Evolutionary conservation across 2,113 vertebrate species (phyloP).

Genomic region (Callaeas wilsoni): DNA sequence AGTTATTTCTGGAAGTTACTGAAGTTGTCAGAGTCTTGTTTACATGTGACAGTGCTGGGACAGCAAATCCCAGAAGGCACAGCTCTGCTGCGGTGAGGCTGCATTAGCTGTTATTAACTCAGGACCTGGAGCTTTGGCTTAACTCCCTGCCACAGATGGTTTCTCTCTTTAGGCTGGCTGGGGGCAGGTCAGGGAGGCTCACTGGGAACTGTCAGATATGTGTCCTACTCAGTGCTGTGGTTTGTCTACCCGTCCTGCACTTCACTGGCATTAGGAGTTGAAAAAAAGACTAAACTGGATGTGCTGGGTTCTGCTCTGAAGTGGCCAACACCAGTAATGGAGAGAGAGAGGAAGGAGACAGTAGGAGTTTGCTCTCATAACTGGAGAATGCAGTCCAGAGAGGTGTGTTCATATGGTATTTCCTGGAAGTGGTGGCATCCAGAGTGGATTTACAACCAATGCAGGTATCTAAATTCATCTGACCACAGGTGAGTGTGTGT

Average conservation of each 20-base stretch:
- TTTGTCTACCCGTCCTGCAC: not conserved
- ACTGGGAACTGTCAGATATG: not conserved
- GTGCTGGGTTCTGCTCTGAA: not conserved
- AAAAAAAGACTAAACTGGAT: not conserved
- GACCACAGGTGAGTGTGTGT: not conserved
- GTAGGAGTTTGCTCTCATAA: not conserved
- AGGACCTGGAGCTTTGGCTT: not conserved
- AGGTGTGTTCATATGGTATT: not conserved
- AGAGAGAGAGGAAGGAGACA: not conserved
- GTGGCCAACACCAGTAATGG: not conserved
- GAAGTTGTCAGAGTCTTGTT: not conserved
- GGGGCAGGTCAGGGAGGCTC: not conserved
- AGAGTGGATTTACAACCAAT: not conserved
- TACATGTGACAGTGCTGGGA: not conserved
- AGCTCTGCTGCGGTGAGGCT: not conserved
- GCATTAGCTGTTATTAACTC: not conserved
- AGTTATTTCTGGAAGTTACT: not conserved
- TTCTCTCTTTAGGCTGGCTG: not conserved
- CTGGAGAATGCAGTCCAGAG: not conserved
- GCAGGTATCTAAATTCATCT: not conserved
- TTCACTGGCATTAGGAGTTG: not conserved
- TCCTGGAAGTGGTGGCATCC: not conserved
- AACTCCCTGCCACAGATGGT: not conserved
- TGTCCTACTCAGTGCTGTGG: not conserved
- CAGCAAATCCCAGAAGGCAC: not conserved